A percentile compares a stretch with the other conserved stretches of the same genome.
phyloP scores from a whole-genome alignment of 2,113 vertebrate species.

The Nansenia antarctica region DNA sequence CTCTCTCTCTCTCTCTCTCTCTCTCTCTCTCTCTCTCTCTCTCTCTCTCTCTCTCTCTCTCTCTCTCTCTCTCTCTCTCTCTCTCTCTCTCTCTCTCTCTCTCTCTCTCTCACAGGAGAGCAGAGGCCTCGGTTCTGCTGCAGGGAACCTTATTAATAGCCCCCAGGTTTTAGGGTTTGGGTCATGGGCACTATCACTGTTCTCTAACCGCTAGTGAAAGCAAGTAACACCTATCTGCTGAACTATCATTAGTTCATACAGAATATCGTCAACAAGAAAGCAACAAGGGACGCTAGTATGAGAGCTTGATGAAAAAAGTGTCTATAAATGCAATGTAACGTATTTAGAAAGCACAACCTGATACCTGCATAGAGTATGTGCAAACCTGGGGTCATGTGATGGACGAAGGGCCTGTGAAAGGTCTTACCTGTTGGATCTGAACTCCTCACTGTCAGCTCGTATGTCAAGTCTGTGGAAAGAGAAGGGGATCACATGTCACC shows the following conservation, averaged over 20 bases:
- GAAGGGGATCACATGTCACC: constrained; percentile 36
- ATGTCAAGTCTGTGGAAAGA: constrained; percentile 87
- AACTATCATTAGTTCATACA: background rate
- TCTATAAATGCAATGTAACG: too few species aligned
- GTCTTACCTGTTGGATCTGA: constrained; percentile 88
- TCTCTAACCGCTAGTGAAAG: background rate
- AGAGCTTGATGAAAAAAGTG: background rate
- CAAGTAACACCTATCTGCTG: background rate
- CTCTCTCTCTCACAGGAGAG: background rate
- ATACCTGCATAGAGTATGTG: background rate
- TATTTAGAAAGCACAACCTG: background rate
- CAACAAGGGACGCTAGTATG: background rate
- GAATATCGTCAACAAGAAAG: background rate
- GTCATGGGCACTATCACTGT: background rate
- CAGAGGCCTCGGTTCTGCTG: constrained; percentile 14
- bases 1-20: constrained; percentile 11
- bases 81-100: constrained; percentile 11
- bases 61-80: constrained; percentile 2
- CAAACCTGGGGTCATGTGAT: background rate
- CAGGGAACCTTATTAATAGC: constrained; percentile 25
- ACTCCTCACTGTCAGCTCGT: constrained; percentile 91
- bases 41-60: constrained; percentile 11
- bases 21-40: constrained; percentile 2
- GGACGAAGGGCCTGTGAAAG: constrained; percentile 8
- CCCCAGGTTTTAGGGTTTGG: background rate